Conservation (phyloP, 1,140 invertebrate species). For the Heliconius hermathena region DNA sequence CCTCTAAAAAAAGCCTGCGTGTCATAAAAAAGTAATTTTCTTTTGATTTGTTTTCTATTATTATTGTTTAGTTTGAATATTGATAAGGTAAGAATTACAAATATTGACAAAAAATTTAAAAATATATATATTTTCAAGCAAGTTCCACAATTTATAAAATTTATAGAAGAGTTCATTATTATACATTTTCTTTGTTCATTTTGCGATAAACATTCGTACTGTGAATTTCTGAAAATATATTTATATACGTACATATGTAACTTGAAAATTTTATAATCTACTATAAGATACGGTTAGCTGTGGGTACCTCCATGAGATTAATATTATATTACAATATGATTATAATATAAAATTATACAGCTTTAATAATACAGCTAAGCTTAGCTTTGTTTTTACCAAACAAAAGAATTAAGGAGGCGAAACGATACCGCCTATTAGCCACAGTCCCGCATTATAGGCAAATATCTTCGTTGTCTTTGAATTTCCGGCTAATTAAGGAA, state of each 20-base stretch:
- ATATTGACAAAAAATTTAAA: no score
- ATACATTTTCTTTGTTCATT: no score
- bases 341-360: background rate
- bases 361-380: background rate
- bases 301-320: background rate
- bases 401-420: slow-evolving; percentile 26
- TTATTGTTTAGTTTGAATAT: background rate
- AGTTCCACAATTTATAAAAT: background rate
- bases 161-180: background rate
- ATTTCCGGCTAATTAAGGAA: background rate
- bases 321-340: background rate
- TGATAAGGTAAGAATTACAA: no score
- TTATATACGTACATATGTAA: no score
- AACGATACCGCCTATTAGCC: slow-evolving; percentile 23
- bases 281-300: background rate
- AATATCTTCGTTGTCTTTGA: slow-evolving; percentile 10
- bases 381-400: slow-evolving; percentile 19
- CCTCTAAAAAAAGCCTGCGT: no score
- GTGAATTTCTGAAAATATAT: no score
- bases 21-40: no score
- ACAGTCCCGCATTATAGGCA: slow-evolving; percentile 29
- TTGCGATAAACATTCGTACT: no score
- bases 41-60: background rate
- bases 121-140: background rate
- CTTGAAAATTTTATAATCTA: background rate